Evolutionary conservation across 1,140 invertebrate species (phyloP), one percentile per base, ranked within the genome.

Genomic region (Chironomus tepperi): DNA sequence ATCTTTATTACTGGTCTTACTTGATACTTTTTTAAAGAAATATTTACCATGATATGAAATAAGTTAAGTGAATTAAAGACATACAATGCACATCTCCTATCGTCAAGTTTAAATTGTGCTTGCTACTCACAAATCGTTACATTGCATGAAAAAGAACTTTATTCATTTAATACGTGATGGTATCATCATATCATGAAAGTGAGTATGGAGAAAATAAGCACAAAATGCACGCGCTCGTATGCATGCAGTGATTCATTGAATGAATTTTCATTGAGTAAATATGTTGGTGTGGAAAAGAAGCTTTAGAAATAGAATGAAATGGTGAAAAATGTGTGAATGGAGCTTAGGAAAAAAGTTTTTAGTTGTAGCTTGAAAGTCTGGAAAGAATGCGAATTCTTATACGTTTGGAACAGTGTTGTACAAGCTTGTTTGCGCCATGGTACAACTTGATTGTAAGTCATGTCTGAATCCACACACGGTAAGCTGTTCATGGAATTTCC

Each of bases 161-260:
- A 57, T 57, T 57, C 47, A 57, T 57, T 57, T 57, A 57, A 57
- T 57, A 57, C 47, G 47, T 57, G 47, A 57, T 57, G 47, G 47
- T 57, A 57, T 57, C 47, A 57, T 57, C 3, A n/a, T 57, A 57
- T 57, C 3, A 57, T 57, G n/a, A 12, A n/a, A n/a, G 12, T 57
- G 3, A 57, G 9, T 57, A 57, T 5, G 9, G n/a, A 57, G n/a
- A 57, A n/a, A 57, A n/a, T 57, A 1, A n/a, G 47, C 47, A n/a
- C 47, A 57, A 34, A n/a, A 34, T 34, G 24, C 24, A 34, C 24
- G 24, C 24, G 24, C 5, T 12, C 47, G 47, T 57, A 57, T 57
- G 47, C 47, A 57, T 57, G 47, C 12, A 57, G n/a, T 15, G 12
- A 57, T 57, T 57, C 47, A 57, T 34, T 34, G 24, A 57, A 57